phyloP scores from a whole-genome alignment of 2,888 invertebrate species.

The Drosophila testacea region DNA sequence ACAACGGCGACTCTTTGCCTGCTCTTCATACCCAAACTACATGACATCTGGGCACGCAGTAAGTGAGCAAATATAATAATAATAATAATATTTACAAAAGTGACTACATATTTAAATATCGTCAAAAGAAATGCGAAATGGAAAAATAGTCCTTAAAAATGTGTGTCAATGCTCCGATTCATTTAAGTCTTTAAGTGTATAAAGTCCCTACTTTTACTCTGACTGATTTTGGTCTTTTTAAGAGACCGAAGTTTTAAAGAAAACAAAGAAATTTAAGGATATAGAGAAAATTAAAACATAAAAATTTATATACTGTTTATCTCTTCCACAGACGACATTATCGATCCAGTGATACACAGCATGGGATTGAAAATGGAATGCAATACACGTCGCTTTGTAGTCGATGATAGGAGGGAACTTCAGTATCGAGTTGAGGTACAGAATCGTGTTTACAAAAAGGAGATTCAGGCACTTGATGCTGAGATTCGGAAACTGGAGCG shows the following conservation, averaged over 20 bases:
- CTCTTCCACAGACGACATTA: constrained; percentile 86
- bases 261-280: too few relatives aligned
- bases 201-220: too few relatives aligned
- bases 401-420: constrained; percentile 93
- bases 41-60: constrained; percentile 89
- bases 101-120: too few relatives aligned
- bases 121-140: too few relatives aligned
- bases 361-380: constrained; percentile 95
- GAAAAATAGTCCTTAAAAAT: too few relatives aligned
- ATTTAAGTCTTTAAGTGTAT: too few relatives aligned
- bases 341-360: constrained; percentile 94
- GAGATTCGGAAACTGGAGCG: constrained; percentile 92
- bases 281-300: too few relatives aligned
- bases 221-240: too few relatives aligned
- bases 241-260: too few relatives aligned
- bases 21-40: constrained; percentile 94
- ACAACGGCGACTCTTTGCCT: constrained; percentile 94
- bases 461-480: constrained; percentile 91
- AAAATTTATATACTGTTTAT: not conserved
- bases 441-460: constrained; percentile 94
- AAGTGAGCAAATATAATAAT: constrained; percentile 70
- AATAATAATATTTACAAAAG: too few relatives aligned
- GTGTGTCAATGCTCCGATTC: too few relatives aligned
- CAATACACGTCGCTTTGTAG: constrained; percentile 93
- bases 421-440: constrained; percentile 95